A percentile compares a stretch with the other conserved stretches of the same genome.
Evolutionary conservation across 2,888 invertebrate species (phyloP).

Genomic region (Dugesia japonica): DNA sequence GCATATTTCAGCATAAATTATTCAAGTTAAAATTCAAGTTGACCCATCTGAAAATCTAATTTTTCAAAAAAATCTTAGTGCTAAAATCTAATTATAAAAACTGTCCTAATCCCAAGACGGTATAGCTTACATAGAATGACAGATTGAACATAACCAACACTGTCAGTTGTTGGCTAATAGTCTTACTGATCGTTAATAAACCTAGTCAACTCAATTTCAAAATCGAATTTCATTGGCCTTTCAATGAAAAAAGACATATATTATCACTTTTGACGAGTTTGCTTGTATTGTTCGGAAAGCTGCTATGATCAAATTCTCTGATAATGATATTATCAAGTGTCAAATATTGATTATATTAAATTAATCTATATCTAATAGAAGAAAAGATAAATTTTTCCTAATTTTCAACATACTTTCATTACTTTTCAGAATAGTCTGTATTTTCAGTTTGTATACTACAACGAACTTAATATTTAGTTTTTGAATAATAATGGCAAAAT

Average conservation of each 20-base stretch:
- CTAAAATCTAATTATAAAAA: background rate
- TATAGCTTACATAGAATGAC: background rate
- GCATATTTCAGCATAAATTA: no score
- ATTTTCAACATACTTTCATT: background rate
- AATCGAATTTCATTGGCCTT: background rate
- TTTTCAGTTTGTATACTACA: no score
- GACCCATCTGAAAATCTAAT: background rate
- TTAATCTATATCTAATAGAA: constrained; percentile 8
- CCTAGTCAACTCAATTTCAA: background rate
- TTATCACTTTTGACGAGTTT: background rate
- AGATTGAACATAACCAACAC: background rate
- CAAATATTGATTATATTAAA: constrained; percentile 14
- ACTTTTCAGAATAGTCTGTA: no score
- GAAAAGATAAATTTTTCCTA: background rate
- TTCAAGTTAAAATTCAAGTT: no score
- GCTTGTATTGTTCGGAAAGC: background rate
- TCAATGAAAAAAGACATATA: background rate
- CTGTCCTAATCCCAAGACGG: background rate
- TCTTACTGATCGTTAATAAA: background rate
- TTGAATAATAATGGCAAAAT: no score
- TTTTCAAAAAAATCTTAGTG: background rate
- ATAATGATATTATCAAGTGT: constrained; percentile 16
- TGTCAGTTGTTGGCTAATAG: background rate
- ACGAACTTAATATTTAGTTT: no score
- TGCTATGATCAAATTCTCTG: background rate